phyloP scores from a whole-genome alignment of 2,113 vertebrate species.

The Macrotis lagotis region DNA sequence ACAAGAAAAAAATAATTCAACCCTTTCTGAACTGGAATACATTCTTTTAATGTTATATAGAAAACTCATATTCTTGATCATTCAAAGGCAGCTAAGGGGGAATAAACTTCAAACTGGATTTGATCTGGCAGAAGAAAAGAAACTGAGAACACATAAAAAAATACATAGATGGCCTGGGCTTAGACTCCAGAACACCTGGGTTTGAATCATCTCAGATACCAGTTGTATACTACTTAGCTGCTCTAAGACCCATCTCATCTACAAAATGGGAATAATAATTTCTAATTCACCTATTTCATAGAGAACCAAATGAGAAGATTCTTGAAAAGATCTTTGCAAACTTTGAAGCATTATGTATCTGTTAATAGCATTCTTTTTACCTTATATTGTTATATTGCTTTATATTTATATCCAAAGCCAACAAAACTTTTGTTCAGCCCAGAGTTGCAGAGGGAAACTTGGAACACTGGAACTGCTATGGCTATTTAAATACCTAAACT shows the following conservation, averaged over 20 bases:
- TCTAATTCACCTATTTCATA: background rate
- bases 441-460: constrained; percentile 4
- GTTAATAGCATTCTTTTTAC: background rate
- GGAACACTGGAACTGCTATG: background rate
- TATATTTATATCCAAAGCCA: too few species aligned
- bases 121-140: constrained; percentile 32
- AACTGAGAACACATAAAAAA: constrained; percentile 40
- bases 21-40: constrained; percentile 63
- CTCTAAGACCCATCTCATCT: background rate
- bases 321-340: background rate
- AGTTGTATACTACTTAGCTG: background rate
- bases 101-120: constrained; percentile 54
- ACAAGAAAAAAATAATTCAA: constrained; percentile 52
- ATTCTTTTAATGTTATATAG: constrained; percentile 42
- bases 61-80: constrained; percentile 55
- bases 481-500: background rate
- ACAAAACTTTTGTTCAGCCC: background rate
- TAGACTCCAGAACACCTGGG: background rate
- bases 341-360: background rate
- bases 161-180: background rate
- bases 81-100: constrained; percentile 51
- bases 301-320: background rate
- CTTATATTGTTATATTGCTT: background rate
- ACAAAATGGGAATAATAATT: background rate
- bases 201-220: background rate